phyloP scores from a whole-genome alignment of 2,797 vertebrate genomes.

The Cirrhinus molitorella region DNA sequence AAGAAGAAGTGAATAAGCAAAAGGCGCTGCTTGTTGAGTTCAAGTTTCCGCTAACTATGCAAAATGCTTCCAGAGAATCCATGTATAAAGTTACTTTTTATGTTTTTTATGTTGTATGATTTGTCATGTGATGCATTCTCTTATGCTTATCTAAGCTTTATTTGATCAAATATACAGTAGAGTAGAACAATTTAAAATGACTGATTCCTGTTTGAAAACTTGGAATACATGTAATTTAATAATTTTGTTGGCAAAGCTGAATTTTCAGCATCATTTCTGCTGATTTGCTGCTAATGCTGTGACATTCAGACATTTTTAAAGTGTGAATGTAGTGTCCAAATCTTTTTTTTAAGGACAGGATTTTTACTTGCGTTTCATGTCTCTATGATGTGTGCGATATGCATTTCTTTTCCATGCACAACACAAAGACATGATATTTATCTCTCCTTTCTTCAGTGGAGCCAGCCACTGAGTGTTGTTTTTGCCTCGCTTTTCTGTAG shows the following conservation, averaged over 20 bases:
- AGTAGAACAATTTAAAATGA: background rate
- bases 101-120: background rate
- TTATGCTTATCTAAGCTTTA: background rate
- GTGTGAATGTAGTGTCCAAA: background rate
- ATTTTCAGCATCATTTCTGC: background rate
- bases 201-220: background rate
- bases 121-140: background rate
- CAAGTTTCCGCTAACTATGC: background rate
- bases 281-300: background rate
- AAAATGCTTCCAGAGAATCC: background rate
- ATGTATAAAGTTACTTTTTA: background rate
- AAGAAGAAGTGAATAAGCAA: conserved; percentile 1
- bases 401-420: conserved; percentile 12
- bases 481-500: background rate
- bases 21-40: background rate
- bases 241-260: background rate
- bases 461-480: conserved; percentile 14
- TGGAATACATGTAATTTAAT: background rate
- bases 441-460: conserved; percentile 20
- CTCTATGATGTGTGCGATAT: background rate
- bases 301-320: background rate
- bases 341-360: background rate
- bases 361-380: background rate
- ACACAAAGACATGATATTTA: conserved; percentile 18
- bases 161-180: background rate